These are phyloP conservation scores for Atherinosoma microstoma DNA, from an alignment of 2,797 vertebrate species.

Conservation along the genomic window DNA sequence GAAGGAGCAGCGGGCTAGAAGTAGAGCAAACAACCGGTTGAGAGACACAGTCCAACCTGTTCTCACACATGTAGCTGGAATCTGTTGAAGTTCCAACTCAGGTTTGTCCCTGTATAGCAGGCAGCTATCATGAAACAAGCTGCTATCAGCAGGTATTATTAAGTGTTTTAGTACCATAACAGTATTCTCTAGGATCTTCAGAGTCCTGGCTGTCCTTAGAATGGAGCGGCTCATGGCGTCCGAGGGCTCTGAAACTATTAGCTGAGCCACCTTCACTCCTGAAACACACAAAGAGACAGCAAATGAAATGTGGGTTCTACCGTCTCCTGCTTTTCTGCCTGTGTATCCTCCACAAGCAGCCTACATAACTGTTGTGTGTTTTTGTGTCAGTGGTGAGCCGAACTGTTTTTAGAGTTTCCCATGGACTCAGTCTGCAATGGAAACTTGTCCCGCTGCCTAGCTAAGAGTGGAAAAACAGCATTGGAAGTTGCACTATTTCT, in stretches of 20 bases:
- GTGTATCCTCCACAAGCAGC: background rate
- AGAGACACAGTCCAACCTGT: background rate
- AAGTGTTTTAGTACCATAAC: conserved; percentile 70
- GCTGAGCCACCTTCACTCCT: conserved; percentile 47
- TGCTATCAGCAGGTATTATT: background rate
- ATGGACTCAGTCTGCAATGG: conserved; percentile 27
- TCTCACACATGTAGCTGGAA: background rate
- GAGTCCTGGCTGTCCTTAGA: conserved; percentile 59
- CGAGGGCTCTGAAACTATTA: conserved; percentile 23
- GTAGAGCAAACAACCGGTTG: background rate
- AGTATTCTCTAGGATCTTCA: conserved; percentile 79
- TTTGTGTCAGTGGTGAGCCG: conserved; percentile 15
- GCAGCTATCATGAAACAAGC: background rate
- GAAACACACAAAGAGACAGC: conserved; percentile 8
- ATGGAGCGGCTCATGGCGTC: conserved; percentile 47
- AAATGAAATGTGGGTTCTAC: background rate
- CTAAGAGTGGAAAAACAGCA: conserved; percentile 26
- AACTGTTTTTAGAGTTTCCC: conserved; percentile 72
- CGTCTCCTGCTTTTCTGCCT: background rate
- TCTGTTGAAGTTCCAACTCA: background rate
- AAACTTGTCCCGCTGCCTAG: conserved; percentile 45
- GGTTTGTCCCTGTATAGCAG: background rate
- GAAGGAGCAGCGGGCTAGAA: background rate
- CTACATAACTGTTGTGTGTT: background rate
- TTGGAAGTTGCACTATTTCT: conserved; percentile 66